Base-by-base conservation (phyloP, 2,888 invertebrate genomes). In the Nomada hirtipes region DNA sequence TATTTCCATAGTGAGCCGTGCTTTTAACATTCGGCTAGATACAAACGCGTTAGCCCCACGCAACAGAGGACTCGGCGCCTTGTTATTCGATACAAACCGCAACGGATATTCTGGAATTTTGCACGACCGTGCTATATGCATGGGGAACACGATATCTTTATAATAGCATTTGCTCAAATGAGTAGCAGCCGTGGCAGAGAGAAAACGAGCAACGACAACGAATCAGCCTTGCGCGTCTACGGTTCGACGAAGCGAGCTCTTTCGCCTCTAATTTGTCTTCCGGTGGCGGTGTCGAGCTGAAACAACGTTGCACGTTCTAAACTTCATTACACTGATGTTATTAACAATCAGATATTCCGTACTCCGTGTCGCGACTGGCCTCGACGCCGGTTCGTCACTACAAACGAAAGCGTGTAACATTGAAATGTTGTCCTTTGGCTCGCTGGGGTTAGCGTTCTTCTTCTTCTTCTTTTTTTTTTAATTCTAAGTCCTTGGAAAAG, bases 131-230 rank as follows among this genome's bases (percentile, higher is more conserved):
- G 18, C 47, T 69, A 73, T 67, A 74, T 42, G 60, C 29, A 57
- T 15, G 55, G 18, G 72, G 52, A 83, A 83, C 83, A 52, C 67
- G 83, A 83, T 83, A 83, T 83, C 78, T 70, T 70, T 83, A 70
- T 78, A 83, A 83, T 78, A 18, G 61, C 26, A 83, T 83, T 83
- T 73, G 69, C 69, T 15, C 55, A 60, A 77, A 83, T 52, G 82
- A 65, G 69, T 60, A 76, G 67, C 68, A 71, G 26, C 71, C 42
- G 64, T 52, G 69, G 60, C 47, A 69, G 11, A 47, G 36, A 13
- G 60, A 75, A 76, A 70, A 75, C 71, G 61, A 74, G 69, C 70
- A 70, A 65, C 82, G 75, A 73, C 79, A 79, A 79, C 57, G 80
- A 71, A 61, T 50, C 65, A 63, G n/a, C 61, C 11, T 13, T n/a